Evolutionary conservation across 2,113 vertebrate species (phyloP), one percentile per base, ranked within the genome.

Genomic region (Cottus gobio): DNA sequence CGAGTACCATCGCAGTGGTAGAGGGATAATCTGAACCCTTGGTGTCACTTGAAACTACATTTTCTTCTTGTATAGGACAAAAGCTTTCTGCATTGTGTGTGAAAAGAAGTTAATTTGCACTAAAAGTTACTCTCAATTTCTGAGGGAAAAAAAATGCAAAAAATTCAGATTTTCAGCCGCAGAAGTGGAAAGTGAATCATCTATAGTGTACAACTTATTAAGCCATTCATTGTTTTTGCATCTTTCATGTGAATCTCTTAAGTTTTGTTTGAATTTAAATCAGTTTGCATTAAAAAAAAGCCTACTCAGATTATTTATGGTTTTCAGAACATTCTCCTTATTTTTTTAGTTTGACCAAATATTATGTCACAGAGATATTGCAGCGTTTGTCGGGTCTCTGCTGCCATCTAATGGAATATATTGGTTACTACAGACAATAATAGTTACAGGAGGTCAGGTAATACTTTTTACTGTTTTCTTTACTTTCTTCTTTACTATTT

Each of bases 351-450:
- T 37, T 37, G 24, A 13, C 26, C 6, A 24, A 36, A 54, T 6
- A 31, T 54, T 18, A 64, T 44, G 16, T 58, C 61, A 58, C 37
- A 76, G 44, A 52, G 28, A n/a, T 31, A 12, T 31, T 39, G 0
- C n/a, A 8, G 31, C 48, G 37, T 52, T 11, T 64, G 4, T 80
- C 50, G 15, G 9, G 22, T 0, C 64, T 90, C 74, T 90, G 70
- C 71, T 77, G 76, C 78, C 87, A 77, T 30, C 90, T 88, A 2
- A 1, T 81, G 90, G 34, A 46, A 5, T 2, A 30, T 3, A 1
- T 0, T 1, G 44, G 48, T 76, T 18, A 54, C 31, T 65, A 28
- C 73, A 87, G 24, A 12, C 13, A 0, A 5, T 56, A 26, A 24
- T 26, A 10, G 24, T 11, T 15, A n/a, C 6, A 39, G 1, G 16